Base-by-base conservation (phyloP, 2,113 vertebrate genomes). In the Trichechus manatus region DNA sequence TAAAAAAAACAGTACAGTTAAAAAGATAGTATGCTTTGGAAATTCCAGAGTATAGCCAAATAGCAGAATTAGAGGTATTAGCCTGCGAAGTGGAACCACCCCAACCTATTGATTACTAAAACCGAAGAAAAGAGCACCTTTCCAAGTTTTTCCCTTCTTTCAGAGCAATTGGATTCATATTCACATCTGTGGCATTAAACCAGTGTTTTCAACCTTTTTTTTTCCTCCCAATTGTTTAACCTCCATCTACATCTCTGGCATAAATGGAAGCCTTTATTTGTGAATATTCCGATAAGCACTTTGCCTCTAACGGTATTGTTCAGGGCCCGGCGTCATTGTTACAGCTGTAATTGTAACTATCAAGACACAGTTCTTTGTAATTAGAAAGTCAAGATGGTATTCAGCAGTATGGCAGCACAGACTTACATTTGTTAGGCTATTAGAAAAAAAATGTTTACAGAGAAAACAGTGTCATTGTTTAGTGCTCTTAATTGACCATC, bases 401-500 rank as follows among this genome's bases (percentile, higher is more conserved):
- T 99, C 98, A 98, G 98, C 98, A 98, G 98, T 97, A 98, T 98
- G 98, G 98, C 98, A 98, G 98, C 98, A 97, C 98, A 98, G 98
- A 98, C 98, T 98, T 98, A 98, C 98, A 99, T 99, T 99, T 99
- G 99, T 99, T 99, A 99, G 97, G 98, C 98, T 99, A 99, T 99
- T 99, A 99, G 98, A 98, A 99, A 99, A 94, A 99, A 99, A 99
- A 98, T 99, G 98, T 99, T 99, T 99, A 98, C 98, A 98, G 98
- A 98, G 98, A 99, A 99, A 99, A 99, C 98, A 99, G 98, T 99
- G 99, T 99, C 98, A 99, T 99, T 99, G 99, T 99, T 99, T 99
- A 99, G 99, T 99, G 98, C 98, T 99, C 98, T 98, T 99, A 99
- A 99, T 99, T 99, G 99, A 99, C 99, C 99, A 99, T 99, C 99